Evolutionary conservation across 2,797 vertebrate species (phyloP).

Genomic region (Microctenopoma lineatum): DNA sequence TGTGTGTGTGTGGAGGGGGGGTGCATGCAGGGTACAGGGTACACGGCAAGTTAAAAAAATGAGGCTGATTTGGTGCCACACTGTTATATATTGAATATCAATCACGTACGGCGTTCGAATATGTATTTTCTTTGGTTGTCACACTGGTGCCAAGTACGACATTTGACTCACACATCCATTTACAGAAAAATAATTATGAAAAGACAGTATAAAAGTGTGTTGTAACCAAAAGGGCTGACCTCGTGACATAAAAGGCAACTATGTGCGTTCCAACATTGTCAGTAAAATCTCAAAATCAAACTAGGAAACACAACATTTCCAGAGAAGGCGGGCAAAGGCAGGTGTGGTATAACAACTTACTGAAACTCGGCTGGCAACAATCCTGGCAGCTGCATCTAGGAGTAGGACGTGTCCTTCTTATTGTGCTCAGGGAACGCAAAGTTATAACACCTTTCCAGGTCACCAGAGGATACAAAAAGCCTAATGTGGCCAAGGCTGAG

Average conservation of each 20-base stretch:
- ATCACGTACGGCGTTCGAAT: neutral
- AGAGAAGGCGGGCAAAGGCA: too few species aligned
- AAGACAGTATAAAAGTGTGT: too few species aligned
- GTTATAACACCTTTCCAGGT: constrained; percentile 35
- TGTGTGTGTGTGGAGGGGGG: constrained; percentile 21
- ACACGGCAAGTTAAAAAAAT: constrained; percentile 8
- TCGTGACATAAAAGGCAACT: constrained; percentile 10
- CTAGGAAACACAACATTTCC: neutral
- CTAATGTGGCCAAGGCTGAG: constrained; percentile 6
- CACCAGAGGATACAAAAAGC: constrained; percentile 28
- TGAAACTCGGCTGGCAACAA: constrained; percentile 5
- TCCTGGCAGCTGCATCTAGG: constrained; percentile 13
- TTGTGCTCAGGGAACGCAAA: constrained; percentile 5
- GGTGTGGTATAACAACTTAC: constrained; percentile 1
- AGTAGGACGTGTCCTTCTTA: constrained; percentile 20
- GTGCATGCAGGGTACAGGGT: constrained; percentile 38
- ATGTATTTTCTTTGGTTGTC: neutral
- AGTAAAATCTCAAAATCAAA: neutral
- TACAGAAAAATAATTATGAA: constrained; percentile 1
- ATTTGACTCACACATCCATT: neutral
- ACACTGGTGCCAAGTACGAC: neutral
- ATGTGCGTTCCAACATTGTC: neutral
- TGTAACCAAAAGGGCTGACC: neutral
- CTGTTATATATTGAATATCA: neutral
- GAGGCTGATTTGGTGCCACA: neutral